These are phyloP conservation scores for Cephus pulcher DNA, from an alignment of 2,888 invertebrate genomes.

Conservation along the genomic window DNA sequence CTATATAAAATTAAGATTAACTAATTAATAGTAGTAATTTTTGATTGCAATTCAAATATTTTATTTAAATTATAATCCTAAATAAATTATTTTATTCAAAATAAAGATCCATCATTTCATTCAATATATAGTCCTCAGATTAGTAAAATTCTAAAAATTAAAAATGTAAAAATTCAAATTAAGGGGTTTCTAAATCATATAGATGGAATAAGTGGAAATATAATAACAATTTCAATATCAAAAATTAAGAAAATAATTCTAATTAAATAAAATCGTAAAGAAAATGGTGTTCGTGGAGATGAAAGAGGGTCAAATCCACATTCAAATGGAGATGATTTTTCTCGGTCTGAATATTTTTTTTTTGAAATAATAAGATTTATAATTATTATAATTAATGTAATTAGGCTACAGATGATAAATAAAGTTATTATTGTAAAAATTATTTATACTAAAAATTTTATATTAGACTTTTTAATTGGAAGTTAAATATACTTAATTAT, in stretches of 20 bases:
- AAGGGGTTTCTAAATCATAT: conserved; percentile 56
- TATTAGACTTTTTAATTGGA: conserved; percentile 76
- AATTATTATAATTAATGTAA: conserved; percentile 52
- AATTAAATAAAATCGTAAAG: conserved; percentile 75
- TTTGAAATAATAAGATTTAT: conserved; percentile 69
- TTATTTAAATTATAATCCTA: too few species aligned
- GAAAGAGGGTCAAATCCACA: conserved; percentile 72
- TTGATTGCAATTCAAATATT: too few species aligned
- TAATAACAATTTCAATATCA: conserved; percentile 77
- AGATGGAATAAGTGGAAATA: conserved; percentile 70
- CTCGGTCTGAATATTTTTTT: conserved; percentile 72
- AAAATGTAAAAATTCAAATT: conserved; percentile 46
- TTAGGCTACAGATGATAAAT: too few species aligned
- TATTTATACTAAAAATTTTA: conserved; percentile 73
- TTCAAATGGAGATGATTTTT: conserved; percentile 76
- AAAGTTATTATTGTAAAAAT: conserved; percentile 60
- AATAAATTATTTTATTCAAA: conserved; percentile 65
- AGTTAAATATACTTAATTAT: conserved; percentile 80
- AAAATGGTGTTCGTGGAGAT: conserved; percentile 70
- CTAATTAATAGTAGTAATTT: neutral
- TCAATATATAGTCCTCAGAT: conserved; percentile 69
- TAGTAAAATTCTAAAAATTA: conserved; percentile 69
- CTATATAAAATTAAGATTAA: conserved; percentile 6
- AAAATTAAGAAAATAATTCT: conserved; percentile 79
- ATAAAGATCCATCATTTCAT: conserved; percentile 73